Evolutionary conservation across 2,113 vertebrate species (phyloP).

Genomic region (Phyllostomus hastatus): DNA sequence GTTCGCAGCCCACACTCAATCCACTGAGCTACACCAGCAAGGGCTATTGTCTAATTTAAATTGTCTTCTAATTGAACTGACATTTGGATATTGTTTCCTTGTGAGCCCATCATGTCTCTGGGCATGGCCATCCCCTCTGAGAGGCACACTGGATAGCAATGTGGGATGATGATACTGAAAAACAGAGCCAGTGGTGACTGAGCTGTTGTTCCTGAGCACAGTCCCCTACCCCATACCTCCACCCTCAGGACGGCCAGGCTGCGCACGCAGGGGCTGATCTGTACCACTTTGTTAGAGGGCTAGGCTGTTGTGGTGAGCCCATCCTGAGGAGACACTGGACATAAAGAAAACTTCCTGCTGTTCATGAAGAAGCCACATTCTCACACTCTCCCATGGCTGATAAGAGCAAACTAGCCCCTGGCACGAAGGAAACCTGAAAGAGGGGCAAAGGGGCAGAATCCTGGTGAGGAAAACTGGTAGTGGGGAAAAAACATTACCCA

Average conservation of each 20-base stretch:
- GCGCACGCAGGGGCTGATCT: constrained; percentile 57
- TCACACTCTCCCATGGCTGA: constrained; percentile 40
- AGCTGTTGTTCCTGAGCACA: constrained; percentile 48
- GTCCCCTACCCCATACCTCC: constrained; percentile 63
- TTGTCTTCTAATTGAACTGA: constrained; percentile 5
- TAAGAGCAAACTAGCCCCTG: not conserved
- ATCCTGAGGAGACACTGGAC: constrained; percentile 58
- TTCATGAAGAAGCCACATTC: constrained; percentile 44
- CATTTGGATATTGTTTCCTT: constrained; percentile 23
- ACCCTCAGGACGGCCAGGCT: constrained; percentile 52
- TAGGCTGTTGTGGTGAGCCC: constrained; percentile 53
- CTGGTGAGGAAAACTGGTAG: not conserved
- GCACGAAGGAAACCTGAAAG: not conserved
- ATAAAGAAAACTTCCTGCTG: constrained; percentile 63
- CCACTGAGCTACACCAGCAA: no score
- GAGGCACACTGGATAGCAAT: not conserved
- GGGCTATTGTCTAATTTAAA: constrained; percentile 7
- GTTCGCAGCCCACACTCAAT: no score
- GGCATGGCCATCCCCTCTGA: constrained; percentile 52
- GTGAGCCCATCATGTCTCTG: constrained; percentile 32
- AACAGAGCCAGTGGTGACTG: constrained; percentile 62
- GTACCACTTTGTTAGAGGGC: constrained; percentile 16
- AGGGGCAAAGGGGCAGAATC: not conserved
- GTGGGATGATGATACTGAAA: constrained; percentile 11
- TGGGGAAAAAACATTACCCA: not conserved